A percentile compares a stretch with the other conserved stretches of the same genome.
These are phyloP conservation scores for Theocolax elegans DNA, from an alignment of 1,140 invertebrate species.

Conservation along the genomic window DNA sequence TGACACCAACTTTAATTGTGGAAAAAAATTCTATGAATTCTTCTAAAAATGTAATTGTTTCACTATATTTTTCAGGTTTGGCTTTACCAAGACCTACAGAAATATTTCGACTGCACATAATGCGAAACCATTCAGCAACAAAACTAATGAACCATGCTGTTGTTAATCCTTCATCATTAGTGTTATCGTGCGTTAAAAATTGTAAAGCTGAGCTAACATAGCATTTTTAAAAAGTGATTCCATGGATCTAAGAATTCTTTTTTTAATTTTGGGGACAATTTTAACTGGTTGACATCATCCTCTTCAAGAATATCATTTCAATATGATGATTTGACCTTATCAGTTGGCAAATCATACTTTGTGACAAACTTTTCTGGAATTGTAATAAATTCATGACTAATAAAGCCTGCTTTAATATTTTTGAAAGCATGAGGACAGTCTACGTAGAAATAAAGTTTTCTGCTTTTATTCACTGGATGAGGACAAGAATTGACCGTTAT, in stretches of 20 bases:
- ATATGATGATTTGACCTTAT: not conserved
- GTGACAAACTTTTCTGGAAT: not conserved
- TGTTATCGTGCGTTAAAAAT: not conserved
- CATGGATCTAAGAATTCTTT: constrained; percentile 6
- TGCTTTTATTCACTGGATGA: constrained; percentile 11
- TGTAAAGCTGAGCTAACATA: constrained; percentile 10
- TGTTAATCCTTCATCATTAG: constrained; percentile 23
- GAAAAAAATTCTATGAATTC: constrained; percentile 32
- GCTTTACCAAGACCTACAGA: constrained; percentile 19
- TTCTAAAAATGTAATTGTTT: constrained; percentile 32
- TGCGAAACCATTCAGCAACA: constrained; percentile 29
- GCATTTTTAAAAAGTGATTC: constrained; percentile 15
- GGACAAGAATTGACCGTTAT: not conserved
- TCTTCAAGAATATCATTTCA: constrained; percentile 1
- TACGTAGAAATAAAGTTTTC: constrained; percentile 18
- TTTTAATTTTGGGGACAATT: constrained; percentile 21
- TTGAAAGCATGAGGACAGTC: constrained; percentile 24
- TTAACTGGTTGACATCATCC: constrained; percentile 6
- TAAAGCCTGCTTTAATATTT: constrained; percentile 12
- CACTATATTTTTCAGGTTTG: constrained; percentile 16
- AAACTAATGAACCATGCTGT: constrained; percentile 35
- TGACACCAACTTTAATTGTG: constrained; percentile 15
- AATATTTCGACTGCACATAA: constrained; percentile 28
- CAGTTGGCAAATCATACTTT: constrained; percentile 22
- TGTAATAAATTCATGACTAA: constrained; percentile 12